Base-by-base conservation (phyloP, 2,113 vertebrate species). In the Pterocles gutturalis region DNA sequence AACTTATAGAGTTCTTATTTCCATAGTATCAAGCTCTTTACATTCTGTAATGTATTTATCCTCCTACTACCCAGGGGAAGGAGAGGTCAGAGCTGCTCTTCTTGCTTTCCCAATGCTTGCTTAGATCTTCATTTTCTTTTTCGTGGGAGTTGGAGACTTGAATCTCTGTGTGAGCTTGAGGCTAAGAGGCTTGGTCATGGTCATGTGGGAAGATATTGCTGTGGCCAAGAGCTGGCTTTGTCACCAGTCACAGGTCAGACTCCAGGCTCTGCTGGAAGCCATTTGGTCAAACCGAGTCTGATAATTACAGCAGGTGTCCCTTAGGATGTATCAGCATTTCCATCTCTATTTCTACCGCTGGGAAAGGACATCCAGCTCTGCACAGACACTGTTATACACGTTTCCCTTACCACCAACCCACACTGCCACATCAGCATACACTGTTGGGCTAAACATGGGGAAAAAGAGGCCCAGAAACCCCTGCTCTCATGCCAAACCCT, bases 1-100 rank as follows among this genome's bases (percentile, higher is more conserved):
- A 95, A 92, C 92, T 97, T 96, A 96, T 8, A 87, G 86, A 90
- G 80, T 87, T 94, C 57, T 14, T 78, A 91, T 96, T 97, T 93
- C 86, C 94, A 69, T 79, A 89, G 48, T 79, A 96, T 95, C 83
- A 89, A 91, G 91, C 57, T n/a, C 48, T 94, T 95, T 93, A 91
- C 88, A 87, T 94, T 89, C 80, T 57, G 70, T 84, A 92, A 89
- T 45, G 61, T 90, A 61, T 89, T 95, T 95, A 90, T 94, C 43
- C 48, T 92, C 8, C 33, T 60, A 6, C 45, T 66, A 51, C 61
- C 31, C 69, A 60, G 43, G 57, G 86, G 65, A 95, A 83, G 28
- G 9, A 73, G 33, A 87, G 79, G 79, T 53, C 45, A 45, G 43
- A 34, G 36, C 83, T 84, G 41, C 8, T 80, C 15, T 41, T 38